Percentiles rank a stretch among this genome's conserved stretches.
Evolutionary conservation across 1,140 invertebrate genomes (phyloP).

Genomic region (Brachionus asplanchnoidis): DNA sequence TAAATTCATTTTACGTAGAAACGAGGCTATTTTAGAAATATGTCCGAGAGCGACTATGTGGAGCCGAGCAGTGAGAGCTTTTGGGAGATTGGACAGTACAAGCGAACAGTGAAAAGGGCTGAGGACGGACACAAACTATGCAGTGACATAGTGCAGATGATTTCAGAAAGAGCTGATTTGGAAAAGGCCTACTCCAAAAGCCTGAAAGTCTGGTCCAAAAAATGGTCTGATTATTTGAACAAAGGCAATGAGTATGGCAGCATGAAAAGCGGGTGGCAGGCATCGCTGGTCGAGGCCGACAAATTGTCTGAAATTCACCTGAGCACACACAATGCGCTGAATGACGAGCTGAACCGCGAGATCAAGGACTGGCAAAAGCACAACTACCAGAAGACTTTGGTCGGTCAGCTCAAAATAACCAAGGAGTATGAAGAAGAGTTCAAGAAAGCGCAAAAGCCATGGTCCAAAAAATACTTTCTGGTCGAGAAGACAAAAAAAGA

Average conservation of each 20-base stretch:
- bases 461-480: conserved; percentile 76
- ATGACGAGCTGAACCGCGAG: not conserved
- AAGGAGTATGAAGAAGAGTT: conserved; percentile 41
- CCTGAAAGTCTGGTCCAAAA: conserved; percentile 86
- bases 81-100: conserved; percentile 96
- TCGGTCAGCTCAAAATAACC: conserved; percentile 19
- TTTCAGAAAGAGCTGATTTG: conserved; percentile 68
- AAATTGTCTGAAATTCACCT: conserved; percentile 61
- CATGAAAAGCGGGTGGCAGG: conserved; percentile 90
- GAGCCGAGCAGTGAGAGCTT: conserved; percentile 69
- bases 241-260: conserved; percentile 93
- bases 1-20: not conserved
- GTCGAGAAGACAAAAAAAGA: conserved; percentile 86
- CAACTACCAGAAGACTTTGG: conserved; percentile 29
- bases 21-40: not conserved
- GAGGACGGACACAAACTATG: conserved; percentile 76
- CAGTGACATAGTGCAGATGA: conserved; percentile 33
- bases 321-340: not conserved
- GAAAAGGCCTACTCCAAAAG: conserved; percentile 92
- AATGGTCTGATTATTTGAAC: conserved; percentile 93
- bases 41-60: conserved; percentile 32
- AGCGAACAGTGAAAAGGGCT: conserved; percentile 85
- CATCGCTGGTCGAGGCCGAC: conserved; percentile 82
- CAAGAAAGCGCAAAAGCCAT: conserved; percentile 81
- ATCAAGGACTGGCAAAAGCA: conserved; percentile 39